Evolutionary conservation across 1,140 invertebrate species (phyloP).

Genomic region (Pseudomyrmex dendroicus): DNA sequence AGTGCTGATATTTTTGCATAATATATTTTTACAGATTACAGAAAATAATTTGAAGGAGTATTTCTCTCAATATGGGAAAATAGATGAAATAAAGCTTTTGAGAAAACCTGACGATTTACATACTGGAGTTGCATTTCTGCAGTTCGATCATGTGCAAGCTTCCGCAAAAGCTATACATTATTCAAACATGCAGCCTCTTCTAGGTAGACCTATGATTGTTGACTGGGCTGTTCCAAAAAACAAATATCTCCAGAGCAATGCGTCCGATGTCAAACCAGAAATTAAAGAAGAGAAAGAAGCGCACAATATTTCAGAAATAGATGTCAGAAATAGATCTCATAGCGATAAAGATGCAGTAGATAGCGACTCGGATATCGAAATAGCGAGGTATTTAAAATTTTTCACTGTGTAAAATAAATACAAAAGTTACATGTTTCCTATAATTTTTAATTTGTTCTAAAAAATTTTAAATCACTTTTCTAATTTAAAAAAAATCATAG

Average conservation of each 20-base stretch:
- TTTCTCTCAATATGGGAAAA: slow-evolving; percentile 87
- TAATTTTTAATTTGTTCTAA: neutral
- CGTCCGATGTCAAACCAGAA: slow-evolving; percentile 42
- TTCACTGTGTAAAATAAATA: slow-evolving; percentile 7
- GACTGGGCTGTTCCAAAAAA: slow-evolving; percentile 96
- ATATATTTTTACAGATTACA: slow-evolving; percentile 84
- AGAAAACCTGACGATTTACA: slow-evolving; percentile 88
- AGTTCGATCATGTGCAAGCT: slow-evolving; percentile 87
- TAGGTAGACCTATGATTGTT: slow-evolving; percentile 91
- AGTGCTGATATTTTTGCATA: neutral
- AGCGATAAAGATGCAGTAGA: slow-evolving; percentile 28
- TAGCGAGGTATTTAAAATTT: too few relatives aligned
- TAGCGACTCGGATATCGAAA: slow-evolving; percentile 55
- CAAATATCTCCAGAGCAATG: slow-evolving; percentile 82
- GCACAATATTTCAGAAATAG: slow-evolving; percentile 11
- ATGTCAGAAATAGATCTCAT: neutral
- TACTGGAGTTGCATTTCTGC: slow-evolving; percentile 90
- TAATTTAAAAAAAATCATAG: too few relatives aligned
- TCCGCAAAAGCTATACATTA: slow-evolving; percentile 87
- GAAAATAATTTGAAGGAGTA: slow-evolving; percentile 86
- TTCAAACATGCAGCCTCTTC: slow-evolving; percentile 80
- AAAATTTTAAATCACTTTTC: neutral
- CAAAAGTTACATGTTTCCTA: neutral
- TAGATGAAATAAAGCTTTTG: slow-evolving; percentile 88
- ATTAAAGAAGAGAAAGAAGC: slow-evolving; percentile 10